A percentile compares a stretch with the other conserved stretches of the same genome.
These are phyloP conservation scores for Anastrepha obliqua DNA, from an alignment of 1,140 invertebrate genomes.

Conservation along the genomic window DNA sequence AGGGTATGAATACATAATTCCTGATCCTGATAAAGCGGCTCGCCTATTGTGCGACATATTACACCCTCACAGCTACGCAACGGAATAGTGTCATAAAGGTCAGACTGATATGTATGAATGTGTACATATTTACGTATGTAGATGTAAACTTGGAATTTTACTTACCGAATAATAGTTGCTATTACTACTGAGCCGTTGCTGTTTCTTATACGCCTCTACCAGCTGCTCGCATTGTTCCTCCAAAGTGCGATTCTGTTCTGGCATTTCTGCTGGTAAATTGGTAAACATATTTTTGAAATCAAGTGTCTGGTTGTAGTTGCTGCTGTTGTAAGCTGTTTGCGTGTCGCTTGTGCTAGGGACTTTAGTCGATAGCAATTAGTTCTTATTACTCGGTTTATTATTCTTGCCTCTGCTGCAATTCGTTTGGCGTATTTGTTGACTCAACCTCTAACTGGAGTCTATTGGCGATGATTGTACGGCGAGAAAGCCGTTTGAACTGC, in stretches of 20 bases:
- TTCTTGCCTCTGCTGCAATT: background rate
- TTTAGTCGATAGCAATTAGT: background rate
- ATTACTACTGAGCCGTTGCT: background rate
- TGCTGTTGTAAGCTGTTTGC: background rate
- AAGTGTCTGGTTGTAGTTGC: background rate
- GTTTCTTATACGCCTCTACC: background rate
- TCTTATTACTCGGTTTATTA: background rate
- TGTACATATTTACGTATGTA: background rate
- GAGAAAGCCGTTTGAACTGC: background rate
- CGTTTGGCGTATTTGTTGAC: background rate
- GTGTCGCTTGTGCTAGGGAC: background rate
- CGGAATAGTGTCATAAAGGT: background rate
- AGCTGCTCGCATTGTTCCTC: background rate
- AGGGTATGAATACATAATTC: no score
- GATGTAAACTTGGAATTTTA: background rate
- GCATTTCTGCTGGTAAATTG: constrained; percentile 30
- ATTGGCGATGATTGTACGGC: background rate
- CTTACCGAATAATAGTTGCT: background rate
- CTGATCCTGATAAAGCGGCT: no score
- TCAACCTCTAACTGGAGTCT: background rate
- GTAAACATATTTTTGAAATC: constrained; percentile 1
- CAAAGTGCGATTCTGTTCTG: background rate
- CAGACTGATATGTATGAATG: background rate
- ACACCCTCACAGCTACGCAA: background rate
- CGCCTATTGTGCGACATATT: no score